phyloP scores from a whole-genome alignment of 2,113 vertebrate genomes.

The Oryzias celebensis region DNA sequence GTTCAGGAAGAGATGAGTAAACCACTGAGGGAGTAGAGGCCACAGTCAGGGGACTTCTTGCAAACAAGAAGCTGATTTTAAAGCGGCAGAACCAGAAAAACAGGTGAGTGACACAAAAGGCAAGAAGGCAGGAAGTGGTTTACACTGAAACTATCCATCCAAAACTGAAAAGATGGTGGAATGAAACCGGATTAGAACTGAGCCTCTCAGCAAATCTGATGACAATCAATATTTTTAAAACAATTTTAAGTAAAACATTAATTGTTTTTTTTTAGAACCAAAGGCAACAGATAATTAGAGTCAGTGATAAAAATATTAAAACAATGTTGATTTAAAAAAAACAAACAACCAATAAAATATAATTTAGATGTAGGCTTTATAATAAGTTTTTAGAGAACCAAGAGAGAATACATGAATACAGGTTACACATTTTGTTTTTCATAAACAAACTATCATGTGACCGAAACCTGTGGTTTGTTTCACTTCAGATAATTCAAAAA shows the following conservation, averaged over 20 bases:
- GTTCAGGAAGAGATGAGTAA: neutral
- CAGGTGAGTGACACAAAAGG: slow-evolving; percentile 52
- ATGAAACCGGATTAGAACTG: slow-evolving; percentile 25
- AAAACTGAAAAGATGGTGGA: slow-evolving; percentile 13
- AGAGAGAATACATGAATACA: no score
- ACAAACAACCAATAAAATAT: no score
- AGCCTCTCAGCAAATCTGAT: no score
- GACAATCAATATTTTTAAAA: no score
- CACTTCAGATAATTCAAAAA: neutral
- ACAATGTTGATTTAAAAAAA: no score
- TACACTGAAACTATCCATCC: slow-evolving; percentile 54
- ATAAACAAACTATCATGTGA: slow-evolving; percentile 52
- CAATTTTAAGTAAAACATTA: no score
- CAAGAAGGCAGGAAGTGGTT: slow-evolving; percentile 51
- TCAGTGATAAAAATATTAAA: no score
- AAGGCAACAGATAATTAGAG: no score
- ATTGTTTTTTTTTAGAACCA: no score
- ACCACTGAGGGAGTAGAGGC: neutral
- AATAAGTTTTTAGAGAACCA: no score
- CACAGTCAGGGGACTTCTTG: slow-evolving; percentile 9
- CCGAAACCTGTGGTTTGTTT: slow-evolving; percentile 38
- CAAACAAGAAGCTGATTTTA: slow-evolving; percentile 12
- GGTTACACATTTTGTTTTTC: no score
- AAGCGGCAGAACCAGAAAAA: slow-evolving; percentile 68
- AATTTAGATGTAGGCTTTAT: no score